Evolutionary conservation across 2,888 invertebrate species (phyloP).

Genomic region (Lacanobia wlatinum): DNA sequence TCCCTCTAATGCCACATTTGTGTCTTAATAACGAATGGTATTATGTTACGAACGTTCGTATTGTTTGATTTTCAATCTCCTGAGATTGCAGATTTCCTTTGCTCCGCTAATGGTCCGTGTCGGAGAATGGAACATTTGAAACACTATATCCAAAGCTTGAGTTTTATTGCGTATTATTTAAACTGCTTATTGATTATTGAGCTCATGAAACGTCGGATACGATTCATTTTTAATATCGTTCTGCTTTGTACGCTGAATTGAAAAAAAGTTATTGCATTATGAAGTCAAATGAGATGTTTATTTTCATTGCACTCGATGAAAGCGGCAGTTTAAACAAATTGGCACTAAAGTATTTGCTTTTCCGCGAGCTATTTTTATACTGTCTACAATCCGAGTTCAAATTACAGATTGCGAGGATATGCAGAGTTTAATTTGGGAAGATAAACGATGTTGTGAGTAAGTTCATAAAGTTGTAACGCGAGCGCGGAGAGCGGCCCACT

Average conservation of each 20-base stretch:
- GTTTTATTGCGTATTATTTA: slow-evolving; percentile 80
- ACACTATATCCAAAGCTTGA: slow-evolving; percentile 75
- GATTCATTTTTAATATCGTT: slow-evolving; percentile 73
- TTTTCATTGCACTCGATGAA: slow-evolving; percentile 79
- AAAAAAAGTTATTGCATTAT: slow-evolving; percentile 79
- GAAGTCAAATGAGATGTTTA: slow-evolving; percentile 84
- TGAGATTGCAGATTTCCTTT: slow-evolving; percentile 83
- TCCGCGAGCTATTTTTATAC: slow-evolving; percentile 63
- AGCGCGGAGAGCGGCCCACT: slow-evolving; percentile 37
- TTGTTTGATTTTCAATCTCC: slow-evolving; percentile 88
- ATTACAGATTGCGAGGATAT: slow-evolving; percentile 42
- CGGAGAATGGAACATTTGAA: slow-evolving; percentile 79
- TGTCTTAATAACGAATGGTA: slow-evolving; percentile 88
- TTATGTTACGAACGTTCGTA: slow-evolving; percentile 84
- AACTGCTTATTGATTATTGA: slow-evolving; percentile 78
- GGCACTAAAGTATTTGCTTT: slow-evolving; percentile 71
- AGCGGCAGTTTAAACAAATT: slow-evolving; percentile 75
- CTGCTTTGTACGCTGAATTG: slow-evolving; percentile 70
- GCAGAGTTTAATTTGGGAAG: slow-evolving; percentile 58
- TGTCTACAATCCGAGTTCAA: slow-evolving; percentile 52
- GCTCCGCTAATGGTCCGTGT: slow-evolving; percentile 81
- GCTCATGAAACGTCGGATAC: slow-evolving; percentile 65
- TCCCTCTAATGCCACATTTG: slow-evolving; percentile 88
- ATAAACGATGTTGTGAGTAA: slow-evolving; percentile 58
- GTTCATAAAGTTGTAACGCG: slow-evolving; percentile 52